Base-by-base conservation (phyloP, 2,113 vertebrate genomes). In the Cyanistes caeruleus region DNA sequence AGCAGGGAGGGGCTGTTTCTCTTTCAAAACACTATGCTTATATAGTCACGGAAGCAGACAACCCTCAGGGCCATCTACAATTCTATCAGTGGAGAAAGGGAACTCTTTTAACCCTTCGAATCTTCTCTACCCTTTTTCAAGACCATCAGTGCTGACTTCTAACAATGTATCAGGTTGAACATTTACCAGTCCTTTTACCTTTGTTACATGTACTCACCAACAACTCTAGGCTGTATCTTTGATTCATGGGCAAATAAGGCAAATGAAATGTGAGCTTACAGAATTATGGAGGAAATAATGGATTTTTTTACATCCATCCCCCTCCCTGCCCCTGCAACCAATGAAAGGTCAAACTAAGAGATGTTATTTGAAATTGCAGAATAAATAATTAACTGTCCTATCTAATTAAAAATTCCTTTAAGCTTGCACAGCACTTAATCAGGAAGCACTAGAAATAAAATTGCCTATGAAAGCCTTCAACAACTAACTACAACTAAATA, bases 361-460 rank as follows among this genome's bases (percentile, higher is more conserved):
- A 78, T 51, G 27, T 59, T 87, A 70, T 48, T 49, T 84, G 35
- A 69, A 90, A 63, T 83, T 43, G 51, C 2, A 63, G 48, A 88
- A 93, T 84, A 87, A 97, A 92, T 87, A 94, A 88, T 86, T 95
- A 85, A 94, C 59, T 1, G 1, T 51, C 19, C 44, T 60, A 68
- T 33, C 22, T 24, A 62, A 49, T 43, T 62, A 76, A 83, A 94
- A 93, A 87, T 80, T 86, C 55, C 75, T 77, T 76, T 46, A 83
- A 58, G 59, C 37, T 88, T 77, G 72, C 79, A 55, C 64, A 93
- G 73, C 28, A 80, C 22, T 73, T 58, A 51, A 64, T 53, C 69
- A 59, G 52, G 63, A 95, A 76, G n/a, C 2, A 1, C 30, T 39
- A 65, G 80, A 81, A 91, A 74, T 31, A 78, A 91, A 84, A 69